phyloP scores from a whole-genome alignment of 2,113 vertebrate species.

The Seriola quinqueradiata region DNA sequence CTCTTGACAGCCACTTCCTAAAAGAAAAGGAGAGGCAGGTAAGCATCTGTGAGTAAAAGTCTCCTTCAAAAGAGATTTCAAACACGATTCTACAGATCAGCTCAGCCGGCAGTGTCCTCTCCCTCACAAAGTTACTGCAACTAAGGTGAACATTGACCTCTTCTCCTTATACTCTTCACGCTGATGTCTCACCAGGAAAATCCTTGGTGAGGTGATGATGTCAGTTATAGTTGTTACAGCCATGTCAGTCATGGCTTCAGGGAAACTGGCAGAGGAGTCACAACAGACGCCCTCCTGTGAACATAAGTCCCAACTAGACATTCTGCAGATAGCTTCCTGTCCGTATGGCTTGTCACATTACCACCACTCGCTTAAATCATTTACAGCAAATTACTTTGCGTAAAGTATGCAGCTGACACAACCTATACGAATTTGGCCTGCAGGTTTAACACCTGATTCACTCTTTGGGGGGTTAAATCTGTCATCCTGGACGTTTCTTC shows the following conservation, averaged over 20 bases:
- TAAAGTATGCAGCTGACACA: background rate
- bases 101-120: background rate
- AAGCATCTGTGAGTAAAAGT: background rate
- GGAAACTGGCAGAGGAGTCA: slow-evolving; percentile 68
- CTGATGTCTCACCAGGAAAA: slow-evolving; percentile 28
- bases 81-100: background rate
- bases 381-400: slow-evolving; percentile 46
- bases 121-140: background rate
- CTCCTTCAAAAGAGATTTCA: background rate
- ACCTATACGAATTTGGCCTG: slow-evolving; percentile 21
- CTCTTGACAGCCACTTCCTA: slow-evolving; percentile 32
- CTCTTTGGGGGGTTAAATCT: background rate
- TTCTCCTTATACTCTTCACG: background rate
- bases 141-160: background rate
- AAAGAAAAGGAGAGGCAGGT: slow-evolving; percentile 39
- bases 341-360: slow-evolving; percentile 72
- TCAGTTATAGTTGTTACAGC: slow-evolving; percentile 30
- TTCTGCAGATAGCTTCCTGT: slow-evolving; percentile 78
- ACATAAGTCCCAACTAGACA: slow-evolving; percentile 51
- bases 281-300: slow-evolving; percentile 42
- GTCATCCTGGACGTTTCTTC: background rate
- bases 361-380: slow-evolving; percentile 53
- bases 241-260: slow-evolving; percentile 65
- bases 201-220: slow-evolving; percentile 34
- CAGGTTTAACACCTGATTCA: slow-evolving; percentile 26